Conservation (phyloP, 1,140 invertebrate species). For the Macrobrachium nipponense region DNA sequence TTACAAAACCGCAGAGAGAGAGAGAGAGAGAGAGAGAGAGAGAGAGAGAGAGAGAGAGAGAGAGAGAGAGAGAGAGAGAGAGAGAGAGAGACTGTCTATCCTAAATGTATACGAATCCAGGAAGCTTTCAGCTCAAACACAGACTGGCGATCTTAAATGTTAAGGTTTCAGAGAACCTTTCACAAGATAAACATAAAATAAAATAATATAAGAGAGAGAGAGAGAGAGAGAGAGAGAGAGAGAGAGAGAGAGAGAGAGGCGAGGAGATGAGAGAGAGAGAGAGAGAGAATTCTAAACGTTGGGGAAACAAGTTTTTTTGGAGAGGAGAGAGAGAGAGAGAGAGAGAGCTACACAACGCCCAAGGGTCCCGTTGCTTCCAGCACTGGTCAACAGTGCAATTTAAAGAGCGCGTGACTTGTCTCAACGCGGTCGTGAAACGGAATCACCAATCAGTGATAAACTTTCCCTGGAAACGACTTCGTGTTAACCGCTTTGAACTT, state of each 20-base stretch:
- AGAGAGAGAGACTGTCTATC: background rate
- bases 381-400: no score
- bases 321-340: background rate
- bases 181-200: no score
- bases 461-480: no score
- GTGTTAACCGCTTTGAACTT: no score
- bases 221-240: background rate
- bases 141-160: background rate
- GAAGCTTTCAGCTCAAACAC: background rate
- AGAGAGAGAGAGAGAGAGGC: background rate
- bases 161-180: background rate
- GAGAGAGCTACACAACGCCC: background rate
- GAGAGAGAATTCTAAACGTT: background rate
- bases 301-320: background rate
- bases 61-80: conserved; percentile 25
- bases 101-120: background rate
- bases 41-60: conserved; percentile 10
- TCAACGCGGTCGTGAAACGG: no score
- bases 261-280: conserved; percentile 16
- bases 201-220: no score
- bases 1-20: background rate
- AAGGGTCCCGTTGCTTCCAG: no score
- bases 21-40: background rate
- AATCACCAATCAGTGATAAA: no score
- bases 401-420: no score